Evolutionary conservation across 2,113 vertebrate species (phyloP).

Genomic region (Sprattus sprattus): DNA sequence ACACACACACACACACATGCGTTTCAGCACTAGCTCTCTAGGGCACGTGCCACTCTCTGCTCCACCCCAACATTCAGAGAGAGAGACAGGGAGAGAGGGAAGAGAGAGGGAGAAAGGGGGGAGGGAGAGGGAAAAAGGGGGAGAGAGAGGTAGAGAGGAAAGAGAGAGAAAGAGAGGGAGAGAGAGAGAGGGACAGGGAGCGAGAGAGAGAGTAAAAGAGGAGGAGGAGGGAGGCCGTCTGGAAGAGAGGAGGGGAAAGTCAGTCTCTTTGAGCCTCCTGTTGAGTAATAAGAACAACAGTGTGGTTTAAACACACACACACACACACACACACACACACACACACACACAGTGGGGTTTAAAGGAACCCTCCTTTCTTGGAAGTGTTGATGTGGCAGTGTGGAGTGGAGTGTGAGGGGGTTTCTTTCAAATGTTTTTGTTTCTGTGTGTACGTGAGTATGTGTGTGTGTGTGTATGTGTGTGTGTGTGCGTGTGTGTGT

Average conservation of each 20-base stretch:
- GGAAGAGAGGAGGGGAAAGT: background rate
- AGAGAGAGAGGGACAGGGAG: background rate
- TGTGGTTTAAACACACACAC: no score
- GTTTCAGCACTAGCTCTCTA: background rate
- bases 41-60: constrained; percentile 7
- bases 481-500: no score
- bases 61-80: background rate
- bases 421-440: no score
- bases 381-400: background rate
- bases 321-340: no score
- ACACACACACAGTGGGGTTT: no score
- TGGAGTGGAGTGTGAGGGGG: no score
- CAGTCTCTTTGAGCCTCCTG: background rate
- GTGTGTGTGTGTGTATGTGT: no score
- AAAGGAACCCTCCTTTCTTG: background rate
- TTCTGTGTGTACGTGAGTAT: no score
- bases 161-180: background rate
- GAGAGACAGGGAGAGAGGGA: background rate
- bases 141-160: background rate
- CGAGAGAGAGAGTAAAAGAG: background rate
- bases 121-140: background rate
- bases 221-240: background rate
- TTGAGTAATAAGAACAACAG: background rate
- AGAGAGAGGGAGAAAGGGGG: no score
- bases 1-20: background rate